Evolutionary conservation across 2,888 invertebrate species (phyloP), one percentile per base, ranked within the genome.

Genomic region (Arctia plantaginis): DNA sequence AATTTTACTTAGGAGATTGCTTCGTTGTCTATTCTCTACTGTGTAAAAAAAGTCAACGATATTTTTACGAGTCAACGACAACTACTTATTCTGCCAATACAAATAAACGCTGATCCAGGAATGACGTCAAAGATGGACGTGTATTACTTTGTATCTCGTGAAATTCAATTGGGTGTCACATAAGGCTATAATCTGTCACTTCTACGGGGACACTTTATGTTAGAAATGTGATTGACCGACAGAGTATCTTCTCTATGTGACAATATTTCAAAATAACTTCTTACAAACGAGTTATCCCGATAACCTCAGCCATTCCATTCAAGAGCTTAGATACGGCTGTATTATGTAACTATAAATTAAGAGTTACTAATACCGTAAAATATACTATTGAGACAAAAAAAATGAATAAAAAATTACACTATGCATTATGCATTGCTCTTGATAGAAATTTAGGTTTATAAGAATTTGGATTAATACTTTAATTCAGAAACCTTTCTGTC

Each of bases 71-170:
- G 62, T 66, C 35, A 72, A 66, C 27, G 66, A 68, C 62, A 59
- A 72, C 23, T 65, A 41, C 55, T 65, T 51, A 69, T 72, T 51
- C 65, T 72, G 72, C 51, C 66, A 72, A 79, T 82, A 74, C 64
- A 20, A 33, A 71, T 69, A 74, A 75, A 75, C 55, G 75, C 82
- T 84, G 76, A 77, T 77, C 74, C 71, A 77, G 39, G 70, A 44
- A 75, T 75, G 65, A 73, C 69, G 69, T 73, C 74, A 84, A 76
- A 79, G 66, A 73, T 39, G 73, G 74, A 67, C 65, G 73, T 74
- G 64, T 68, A 68, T 69, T 66, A 73, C 62, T 47, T 78, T 66
- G 44, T 47, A 35, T 66, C 66, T 76, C 74, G 73, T 75, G 74
- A 83, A 78, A 80, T 66, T 75, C 39, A 51, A 74, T 47, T 13